A percentile compares a stretch with the other conserved stretches of the same genome.
These are phyloP conservation scores for Leptogaster cylindrica DNA, from an alignment of 2,888 invertebrate species.

Conservation along the genomic window DNA sequence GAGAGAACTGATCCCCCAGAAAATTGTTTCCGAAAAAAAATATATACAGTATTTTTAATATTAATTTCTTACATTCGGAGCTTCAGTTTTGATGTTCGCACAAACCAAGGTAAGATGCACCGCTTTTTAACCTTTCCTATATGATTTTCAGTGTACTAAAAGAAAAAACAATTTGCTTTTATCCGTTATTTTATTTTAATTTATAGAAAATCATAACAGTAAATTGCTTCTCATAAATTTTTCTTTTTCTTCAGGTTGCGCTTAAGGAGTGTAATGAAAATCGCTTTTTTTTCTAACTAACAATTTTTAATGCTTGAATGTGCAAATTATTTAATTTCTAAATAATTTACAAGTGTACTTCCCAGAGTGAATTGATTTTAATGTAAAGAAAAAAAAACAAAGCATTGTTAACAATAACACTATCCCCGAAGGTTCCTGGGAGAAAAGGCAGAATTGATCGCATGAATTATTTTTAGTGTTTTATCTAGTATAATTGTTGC, in stretches of 20 bases:
- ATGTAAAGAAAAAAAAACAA: conserved; percentile 1
- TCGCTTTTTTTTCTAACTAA: conserved; percentile 28
- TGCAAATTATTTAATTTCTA: conserved; percentile 23
- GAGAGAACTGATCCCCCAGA: conserved; percentile 12
- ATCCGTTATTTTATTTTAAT: conserved; percentile 38
- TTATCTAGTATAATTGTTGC: conserved; percentile 22
- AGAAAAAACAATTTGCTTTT: too few relatives aligned
- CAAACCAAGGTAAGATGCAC: conserved; percentile 50
- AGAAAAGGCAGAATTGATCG: conserved; percentile 13
- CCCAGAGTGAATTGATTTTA: background rate
- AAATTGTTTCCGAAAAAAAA: conserved; percentile 24
- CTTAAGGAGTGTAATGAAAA: conserved; percentile 34
- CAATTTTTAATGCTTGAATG: conserved; percentile 31
- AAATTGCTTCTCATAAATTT: conserved; percentile 30
- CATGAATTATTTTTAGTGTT: conserved; percentile 19
- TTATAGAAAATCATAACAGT: conserved; percentile 17
- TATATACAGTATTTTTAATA: conserved; percentile 11
- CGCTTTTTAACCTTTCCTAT: conserved; percentile 42
- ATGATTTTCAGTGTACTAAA: conserved; percentile 41
- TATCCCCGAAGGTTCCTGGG: conserved; percentile 5
- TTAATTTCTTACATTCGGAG: conserved; percentile 44
- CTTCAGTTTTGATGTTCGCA: conserved; percentile 49
- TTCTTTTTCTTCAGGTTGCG: conserved; percentile 37
- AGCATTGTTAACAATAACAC: conserved; percentile 13
- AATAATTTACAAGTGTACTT: background rate